phyloP scores from a whole-genome alignment of 2,888 invertebrate genomes.

The Eilema griseolum region DNA sequence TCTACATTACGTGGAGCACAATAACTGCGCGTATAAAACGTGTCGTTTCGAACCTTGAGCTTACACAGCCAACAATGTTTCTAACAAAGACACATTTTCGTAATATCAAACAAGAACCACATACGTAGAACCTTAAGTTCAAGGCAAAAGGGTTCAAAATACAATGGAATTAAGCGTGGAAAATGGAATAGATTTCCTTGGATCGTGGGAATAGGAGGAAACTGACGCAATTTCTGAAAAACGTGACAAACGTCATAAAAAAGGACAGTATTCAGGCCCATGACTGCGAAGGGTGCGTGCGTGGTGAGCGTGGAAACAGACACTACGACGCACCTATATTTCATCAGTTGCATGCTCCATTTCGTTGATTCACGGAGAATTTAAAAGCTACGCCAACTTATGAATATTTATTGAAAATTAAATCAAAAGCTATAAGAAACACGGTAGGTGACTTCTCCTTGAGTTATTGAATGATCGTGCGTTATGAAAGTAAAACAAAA shows the following conservation, averaged over 20 bases:
- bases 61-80: slow-evolving; percentile 45
- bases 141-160: slow-evolving; percentile 53
- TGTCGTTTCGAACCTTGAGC: slow-evolving; percentile 50
- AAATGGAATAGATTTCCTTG: slow-evolving; percentile 52
- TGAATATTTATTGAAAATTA: slow-evolving; percentile 21
- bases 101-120: slow-evolving; percentile 22
- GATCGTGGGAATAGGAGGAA: slow-evolving; percentile 54
- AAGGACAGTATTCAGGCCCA: slow-evolving; percentile 52
- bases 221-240: slow-evolving; percentile 68
- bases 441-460: neutral
- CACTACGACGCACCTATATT: slow-evolving; percentile 33
- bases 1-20: slow-evolving; percentile 41
- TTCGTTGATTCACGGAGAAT: slow-evolving; percentile 13
- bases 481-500: slow-evolving; percentile 3
- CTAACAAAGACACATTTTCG: slow-evolving; percentile 45
- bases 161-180: slow-evolving; percentile 36
- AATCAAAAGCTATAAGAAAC: slow-evolving; percentile 13
- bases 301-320: slow-evolving; percentile 36
- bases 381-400: slow-evolving; percentile 13
- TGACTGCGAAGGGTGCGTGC: slow-evolving; percentile 45
- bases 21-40: slow-evolving; percentile 47
- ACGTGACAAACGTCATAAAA: slow-evolving; percentile 74
- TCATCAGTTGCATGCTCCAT: slow-evolving; percentile 23
- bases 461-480: neutral
- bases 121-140: slow-evolving; percentile 38